Evolutionary conservation across 2,113 vertebrate genomes (phyloP).

Genomic region (Chamaetylas fuelleborni): DNA sequence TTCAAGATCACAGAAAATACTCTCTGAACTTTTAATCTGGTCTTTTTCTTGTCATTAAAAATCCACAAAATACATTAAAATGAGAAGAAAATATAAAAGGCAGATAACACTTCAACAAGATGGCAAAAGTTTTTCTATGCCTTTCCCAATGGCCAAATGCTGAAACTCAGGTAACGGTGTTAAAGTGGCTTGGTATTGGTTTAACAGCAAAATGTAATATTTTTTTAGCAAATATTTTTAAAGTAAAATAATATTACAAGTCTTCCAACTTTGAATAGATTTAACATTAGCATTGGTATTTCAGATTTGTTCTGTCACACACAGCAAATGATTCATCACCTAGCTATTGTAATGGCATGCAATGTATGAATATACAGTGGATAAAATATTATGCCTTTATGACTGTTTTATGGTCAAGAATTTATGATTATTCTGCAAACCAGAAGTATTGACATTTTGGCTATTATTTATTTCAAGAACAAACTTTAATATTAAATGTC

Average conservation of each 20-base stretch:
- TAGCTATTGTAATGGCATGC: slow-evolving; percentile 69
- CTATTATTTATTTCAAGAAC: slow-evolving; percentile 74
- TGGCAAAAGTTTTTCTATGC: background rate
- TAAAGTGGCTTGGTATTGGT: background rate
- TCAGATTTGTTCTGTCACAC: slow-evolving; percentile 69
- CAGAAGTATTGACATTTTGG: slow-evolving; percentile 73
- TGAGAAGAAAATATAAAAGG: background rate
- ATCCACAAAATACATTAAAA: background rate
- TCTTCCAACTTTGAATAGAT: slow-evolving; percentile 50
- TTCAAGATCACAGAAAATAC: background rate
- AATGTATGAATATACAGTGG: slow-evolving; percentile 66
- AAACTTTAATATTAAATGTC: slow-evolving; percentile 72
- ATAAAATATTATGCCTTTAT: slow-evolving; percentile 74
- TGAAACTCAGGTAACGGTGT: background rate
- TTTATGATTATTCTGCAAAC: slow-evolving; percentile 74
- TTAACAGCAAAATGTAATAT: background rate
- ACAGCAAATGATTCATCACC: slow-evolving; percentile 65
- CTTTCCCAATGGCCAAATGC: background rate
- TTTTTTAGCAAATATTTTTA: slow-evolving; percentile 28
- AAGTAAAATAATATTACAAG: slow-evolving; percentile 11
- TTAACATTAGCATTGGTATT: slow-evolving; percentile 62
- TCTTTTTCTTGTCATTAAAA: background rate
- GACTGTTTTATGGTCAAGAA: slow-evolving; percentile 73
- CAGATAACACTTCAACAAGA: background rate
- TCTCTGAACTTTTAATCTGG: background rate